phyloP scores from a whole-genome alignment of 2,797 vertebrate species.

The Melanotaenia maccullochi region DNA sequence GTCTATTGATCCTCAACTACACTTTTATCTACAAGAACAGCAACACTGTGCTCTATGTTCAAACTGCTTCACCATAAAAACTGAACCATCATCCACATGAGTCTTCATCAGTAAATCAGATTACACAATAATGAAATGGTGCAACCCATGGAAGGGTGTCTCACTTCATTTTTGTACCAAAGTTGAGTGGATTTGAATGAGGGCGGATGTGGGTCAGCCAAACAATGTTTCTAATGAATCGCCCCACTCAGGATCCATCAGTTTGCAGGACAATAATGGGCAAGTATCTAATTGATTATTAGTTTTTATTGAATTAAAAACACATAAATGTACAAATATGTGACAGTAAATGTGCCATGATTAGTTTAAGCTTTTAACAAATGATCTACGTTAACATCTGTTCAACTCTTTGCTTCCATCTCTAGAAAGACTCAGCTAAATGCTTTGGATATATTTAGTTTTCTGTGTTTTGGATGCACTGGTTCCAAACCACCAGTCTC shows the following conservation, averaged over 20 bases:
- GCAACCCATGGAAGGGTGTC: conserved; percentile 16
- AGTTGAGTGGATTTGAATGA: conserved; percentile 28
- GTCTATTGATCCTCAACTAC: conserved; percentile 69
- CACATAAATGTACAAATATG: conserved; percentile 71
- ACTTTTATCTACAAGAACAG: conserved; percentile 65
- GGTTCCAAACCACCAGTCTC: conserved; percentile 35
- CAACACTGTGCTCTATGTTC: conserved; percentile 39
- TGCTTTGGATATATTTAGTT: conserved; percentile 35
- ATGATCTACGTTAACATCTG: conserved; percentile 69
- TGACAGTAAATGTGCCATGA: conserved; percentile 76
- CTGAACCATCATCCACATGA: conserved; percentile 19
- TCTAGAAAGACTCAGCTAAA: conserved; percentile 7
- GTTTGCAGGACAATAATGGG: conserved; percentile 71
- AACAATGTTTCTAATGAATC: conserved; percentile 42
- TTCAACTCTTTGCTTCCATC: conserved; percentile 30
- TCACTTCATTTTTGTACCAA: conserved; percentile 7
- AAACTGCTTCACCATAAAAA: conserved; percentile 18
- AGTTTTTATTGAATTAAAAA: conserved; percentile 77
- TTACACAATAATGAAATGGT: conserved; percentile 47
- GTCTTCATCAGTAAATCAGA: conserved; percentile 34
- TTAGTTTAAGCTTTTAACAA: conserved; percentile 79
- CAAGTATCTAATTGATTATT: conserved; percentile 77
- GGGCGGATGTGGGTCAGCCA: conserved; percentile 50
- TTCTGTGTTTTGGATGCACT: conserved; percentile 17
- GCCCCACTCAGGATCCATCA: conserved; percentile 42